phyloP scores from a whole-genome alignment of 2,113 vertebrate species.

The Erythrocercus mccallii region DNA sequence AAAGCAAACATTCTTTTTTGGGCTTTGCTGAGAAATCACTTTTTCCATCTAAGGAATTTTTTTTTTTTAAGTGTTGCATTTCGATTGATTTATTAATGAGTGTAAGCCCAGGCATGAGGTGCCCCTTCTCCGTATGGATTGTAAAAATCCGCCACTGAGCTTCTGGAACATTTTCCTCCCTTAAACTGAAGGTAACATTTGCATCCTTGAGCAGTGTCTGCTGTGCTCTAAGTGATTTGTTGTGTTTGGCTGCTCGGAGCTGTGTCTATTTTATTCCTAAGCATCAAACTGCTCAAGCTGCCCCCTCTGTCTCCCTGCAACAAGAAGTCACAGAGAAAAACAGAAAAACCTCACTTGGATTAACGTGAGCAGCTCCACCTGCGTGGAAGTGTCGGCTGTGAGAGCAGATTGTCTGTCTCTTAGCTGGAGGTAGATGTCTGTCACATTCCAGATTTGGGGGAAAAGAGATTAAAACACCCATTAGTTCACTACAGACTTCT shows the following conservation, averaged over 20 bases:
- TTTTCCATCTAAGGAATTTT: conserved; percentile 46
- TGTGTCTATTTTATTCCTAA: conserved; percentile 14
- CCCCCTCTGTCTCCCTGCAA: neutral
- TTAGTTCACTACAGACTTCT: neutral
- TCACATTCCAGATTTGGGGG: neutral
- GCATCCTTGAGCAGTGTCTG: neutral
- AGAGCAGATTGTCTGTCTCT: neutral
- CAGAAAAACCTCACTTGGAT: neutral
- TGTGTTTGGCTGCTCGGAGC: conserved; percentile 17
- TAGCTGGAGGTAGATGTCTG: accelerated
- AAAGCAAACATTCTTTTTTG: conserved; percentile 31
- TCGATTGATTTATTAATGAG: conserved; percentile 43
- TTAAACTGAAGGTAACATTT: neutral
- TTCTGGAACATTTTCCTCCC: conserved; percentile 26
- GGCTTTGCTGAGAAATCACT: conserved; percentile 60
- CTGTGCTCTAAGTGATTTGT: neutral
- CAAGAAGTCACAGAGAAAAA: neutral
- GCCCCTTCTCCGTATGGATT: neutral
- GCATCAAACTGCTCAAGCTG: neutral
- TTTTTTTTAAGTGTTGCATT: conserved; percentile 35
- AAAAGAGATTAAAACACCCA: neutral
- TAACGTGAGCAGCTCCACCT: neutral
- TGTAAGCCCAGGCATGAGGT: neutral
- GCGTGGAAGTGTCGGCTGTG: neutral
- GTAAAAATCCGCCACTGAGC: neutral